Conservation (phyloP, 2,797 vertebrate genomes). For the Pipistrellus kuhlii region DNA sequence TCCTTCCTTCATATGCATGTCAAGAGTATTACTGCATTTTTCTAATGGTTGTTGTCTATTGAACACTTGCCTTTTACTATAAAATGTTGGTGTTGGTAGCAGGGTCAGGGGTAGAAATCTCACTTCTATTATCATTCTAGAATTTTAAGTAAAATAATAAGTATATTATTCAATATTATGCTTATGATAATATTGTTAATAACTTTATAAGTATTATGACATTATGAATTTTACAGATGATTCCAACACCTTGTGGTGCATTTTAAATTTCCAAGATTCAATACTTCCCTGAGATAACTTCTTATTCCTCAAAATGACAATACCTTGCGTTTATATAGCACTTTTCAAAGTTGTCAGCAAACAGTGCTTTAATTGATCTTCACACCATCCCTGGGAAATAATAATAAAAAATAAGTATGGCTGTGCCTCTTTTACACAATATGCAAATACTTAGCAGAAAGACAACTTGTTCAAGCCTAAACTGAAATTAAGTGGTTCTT, state of each 20-base stretch:
- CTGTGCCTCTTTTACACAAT: not conserved
- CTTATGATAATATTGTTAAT: not conserved
- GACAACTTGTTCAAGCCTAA: not conserved
- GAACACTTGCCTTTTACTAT: not conserved
- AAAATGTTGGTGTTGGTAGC: not conserved
- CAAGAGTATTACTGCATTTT: not conserved
- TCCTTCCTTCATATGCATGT: not conserved
- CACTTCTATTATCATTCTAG: not conserved
- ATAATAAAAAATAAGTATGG: conserved; percentile 32
- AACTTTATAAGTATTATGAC: not conserved
- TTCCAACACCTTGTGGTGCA: not conserved
- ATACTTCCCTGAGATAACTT: not conserved
- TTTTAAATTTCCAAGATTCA: not conserved
- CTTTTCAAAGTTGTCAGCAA: conserved; percentile 52
- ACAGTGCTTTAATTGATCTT: conserved; percentile 37
- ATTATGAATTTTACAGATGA: not conserved
- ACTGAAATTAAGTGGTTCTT: conserved; percentile 8
- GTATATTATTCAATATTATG: not conserved
- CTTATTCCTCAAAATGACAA: not conserved
- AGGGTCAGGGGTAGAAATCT: not conserved
- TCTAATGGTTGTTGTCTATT: not conserved
- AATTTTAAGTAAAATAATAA: conserved; percentile 21
- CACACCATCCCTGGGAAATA: not conserved
- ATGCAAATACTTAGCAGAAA: conserved; percentile 4
- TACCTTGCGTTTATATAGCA: conserved; percentile 43